Evolutionary conservation across 1,140 invertebrate genomes (phyloP).

Genomic region (Lutraria rhynchaena): DNA sequence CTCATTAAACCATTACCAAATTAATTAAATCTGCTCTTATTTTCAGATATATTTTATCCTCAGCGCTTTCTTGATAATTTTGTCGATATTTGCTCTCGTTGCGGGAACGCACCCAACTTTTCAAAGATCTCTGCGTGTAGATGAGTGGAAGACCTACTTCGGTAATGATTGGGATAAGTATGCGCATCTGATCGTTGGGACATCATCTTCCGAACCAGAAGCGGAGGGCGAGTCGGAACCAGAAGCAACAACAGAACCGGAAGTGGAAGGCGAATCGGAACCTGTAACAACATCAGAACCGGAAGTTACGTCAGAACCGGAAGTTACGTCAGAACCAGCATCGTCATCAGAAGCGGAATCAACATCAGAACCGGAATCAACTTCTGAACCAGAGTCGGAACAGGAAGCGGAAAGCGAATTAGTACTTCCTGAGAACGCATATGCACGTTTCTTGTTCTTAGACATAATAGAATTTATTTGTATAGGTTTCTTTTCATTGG

Average conservation of each 20-base stretch:
- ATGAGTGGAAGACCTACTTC: conserved; percentile 46
- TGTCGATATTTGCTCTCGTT: conserved; percentile 40
- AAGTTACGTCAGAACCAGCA: conserved; percentile 1
- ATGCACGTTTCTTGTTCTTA: conserved; percentile 19
- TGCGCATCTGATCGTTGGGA: conserved; percentile 18
- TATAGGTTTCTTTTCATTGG: conserved; percentile 34
- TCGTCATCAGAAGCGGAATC: neutral
- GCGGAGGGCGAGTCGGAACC: neutral
- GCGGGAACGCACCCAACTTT: conserved; percentile 40
- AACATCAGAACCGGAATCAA: neutral
- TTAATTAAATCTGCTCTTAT: neutral
- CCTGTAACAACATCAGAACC: neutral
- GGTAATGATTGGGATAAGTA: conserved; percentile 36
- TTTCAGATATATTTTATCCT: conserved; percentile 45
- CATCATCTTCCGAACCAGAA: neutral
- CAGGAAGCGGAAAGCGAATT: conserved; percentile 67
- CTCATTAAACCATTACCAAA: neutral
- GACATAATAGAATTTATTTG: conserved; percentile 36
- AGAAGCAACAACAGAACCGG: neutral
- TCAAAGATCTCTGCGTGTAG: conserved; percentile 19
- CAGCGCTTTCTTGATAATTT: neutral
- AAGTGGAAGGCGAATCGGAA: conserved; percentile 5
- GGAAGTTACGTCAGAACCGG: neutral
- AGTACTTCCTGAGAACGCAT: conserved; percentile 29
- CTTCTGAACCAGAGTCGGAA: conserved; percentile 12